phyloP scores from a whole-genome alignment of 2,797 vertebrate species.

The Merluccius polli region DNA sequence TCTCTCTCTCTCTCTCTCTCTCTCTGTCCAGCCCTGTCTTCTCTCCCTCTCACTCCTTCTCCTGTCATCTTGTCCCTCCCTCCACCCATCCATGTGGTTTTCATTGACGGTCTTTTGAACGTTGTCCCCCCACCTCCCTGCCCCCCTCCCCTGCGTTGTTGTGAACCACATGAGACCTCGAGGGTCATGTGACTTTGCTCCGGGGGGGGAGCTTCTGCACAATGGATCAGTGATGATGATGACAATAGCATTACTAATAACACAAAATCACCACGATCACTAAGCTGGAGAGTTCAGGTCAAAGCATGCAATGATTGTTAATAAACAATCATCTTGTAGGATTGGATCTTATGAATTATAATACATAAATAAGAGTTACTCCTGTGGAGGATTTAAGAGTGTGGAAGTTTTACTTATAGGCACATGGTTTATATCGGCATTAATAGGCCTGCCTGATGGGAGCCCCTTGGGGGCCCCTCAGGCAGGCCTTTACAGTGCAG shows the following conservation, averaged over 20 bases:
- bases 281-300: neutral
- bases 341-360: neutral
- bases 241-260: neutral
- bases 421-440: neutral
- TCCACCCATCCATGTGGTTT: slow-evolving; percentile 67
- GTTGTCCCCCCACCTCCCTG: slow-evolving; percentile 8
- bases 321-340: too few species aligned
- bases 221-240: slow-evolving; percentile 41
- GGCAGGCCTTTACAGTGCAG: neutral
- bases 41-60: slow-evolving; percentile 38
- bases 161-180: slow-evolving; percentile 39
- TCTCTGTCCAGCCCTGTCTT: slow-evolving; percentile 4
- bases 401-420: neutral
- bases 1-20: slow-evolving; percentile 25
- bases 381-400: neutral
- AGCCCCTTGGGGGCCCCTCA: neutral
- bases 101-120: slow-evolving; percentile 60
- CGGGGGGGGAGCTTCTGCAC: slow-evolving; percentile 51
- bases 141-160: slow-evolving; percentile 5
- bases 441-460: neutral
- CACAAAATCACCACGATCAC: neutral
- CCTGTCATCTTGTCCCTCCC: slow-evolving; percentile 34
- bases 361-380: neutral
- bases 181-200: slow-evolving; percentile 67
- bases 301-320: neutral